Base-by-base conservation (phyloP, 2,113 vertebrate species). In the Lichenostomus cassidix region DNA sequence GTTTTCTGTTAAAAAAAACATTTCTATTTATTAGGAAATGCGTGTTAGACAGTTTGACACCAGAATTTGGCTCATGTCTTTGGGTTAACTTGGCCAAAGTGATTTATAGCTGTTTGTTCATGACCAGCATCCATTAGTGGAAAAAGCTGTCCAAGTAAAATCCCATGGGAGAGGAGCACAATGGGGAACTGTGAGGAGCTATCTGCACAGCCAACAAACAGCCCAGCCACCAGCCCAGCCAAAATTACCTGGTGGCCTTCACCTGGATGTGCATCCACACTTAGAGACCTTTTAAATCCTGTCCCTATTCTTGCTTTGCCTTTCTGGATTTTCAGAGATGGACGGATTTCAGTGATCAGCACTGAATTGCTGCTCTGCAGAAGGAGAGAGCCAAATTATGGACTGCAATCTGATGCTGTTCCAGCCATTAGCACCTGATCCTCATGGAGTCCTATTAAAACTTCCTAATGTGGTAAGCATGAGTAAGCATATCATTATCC, bases 401-500 rank as follows among this genome's bases (percentile, higher is more conserved):
- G 70, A 2, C 68, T 67, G 74, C 83, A 96, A 20, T 92, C 62
- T 91, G 85, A 88, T 31, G 73, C 68, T 55, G 71, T 92, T 95
- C 49, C 93, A 82, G 69, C 1, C 5, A 91, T 89, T 82, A 96
- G 19, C 89, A 96, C 94, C 90, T 95, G 88, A 81, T 94, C 94
- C 92, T 93, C 24, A 4, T 15, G 5, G 47, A 80, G 83, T 63
- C 49, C 65, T 69, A 79, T 94, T 95, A 92, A 89, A 94, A 88
- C 83, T 95, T 96, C 68, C 31, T 91, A 73, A 96, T 86, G 85
- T 52, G 63, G 90, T 83, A 93, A 95, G 94, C 93, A 74, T 96
- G 95, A 94, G 90, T 39, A 94, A 92, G 94, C 96, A 96, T 95
- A 96, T 92, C 52, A 95, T 97, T 96, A 96, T 67, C 75, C 1